A percentile compares a stretch with the other conserved stretches of the same genome.
Conservation (phyloP, 1,140 invertebrate species). For the Euwallacea similis region DNA sequence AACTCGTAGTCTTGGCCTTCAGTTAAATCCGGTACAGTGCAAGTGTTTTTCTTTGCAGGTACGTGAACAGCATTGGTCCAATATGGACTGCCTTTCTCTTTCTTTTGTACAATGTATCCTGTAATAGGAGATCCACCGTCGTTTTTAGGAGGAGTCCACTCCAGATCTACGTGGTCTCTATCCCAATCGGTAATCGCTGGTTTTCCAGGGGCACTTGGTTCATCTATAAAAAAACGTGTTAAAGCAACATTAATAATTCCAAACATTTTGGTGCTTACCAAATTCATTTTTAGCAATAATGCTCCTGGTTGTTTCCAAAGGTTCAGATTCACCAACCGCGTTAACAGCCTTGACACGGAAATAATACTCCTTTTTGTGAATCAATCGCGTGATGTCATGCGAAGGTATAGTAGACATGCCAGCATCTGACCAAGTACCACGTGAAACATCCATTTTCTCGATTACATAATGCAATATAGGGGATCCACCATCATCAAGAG, state of each 20-base stretch:
- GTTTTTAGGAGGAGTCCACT: slow-evolving; percentile 83
- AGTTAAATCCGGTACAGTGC: slow-evolving; percentile 82
- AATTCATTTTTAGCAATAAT: slow-evolving; percentile 94
- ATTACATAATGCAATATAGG: slow-evolving; percentile 95
- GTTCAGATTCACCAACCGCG: slow-evolving; percentile 91
- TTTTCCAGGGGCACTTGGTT: slow-evolving; percentile 88
- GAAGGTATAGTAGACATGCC: slow-evolving; percentile 82
- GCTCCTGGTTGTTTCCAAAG: slow-evolving; percentile 79
- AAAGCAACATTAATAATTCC: neutral
- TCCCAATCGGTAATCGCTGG: slow-evolving; percentile 90
- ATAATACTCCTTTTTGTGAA: slow-evolving; percentile 91
- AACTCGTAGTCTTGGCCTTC: slow-evolving; percentile 97
- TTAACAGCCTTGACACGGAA: slow-evolving; percentile 94
- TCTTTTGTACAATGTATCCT: slow-evolving; percentile 95
- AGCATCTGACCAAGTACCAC: slow-evolving; percentile 94
- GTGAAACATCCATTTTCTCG: slow-evolving; percentile 95
- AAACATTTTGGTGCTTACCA: slow-evolving; percentile 54
- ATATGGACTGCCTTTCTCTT: slow-evolving; percentile 88
- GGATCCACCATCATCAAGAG: slow-evolving; percentile 87
- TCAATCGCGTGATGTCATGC: slow-evolving; percentile 81
- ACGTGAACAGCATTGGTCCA: slow-evolving; percentile 89
- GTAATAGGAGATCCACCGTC: slow-evolving; percentile 91
- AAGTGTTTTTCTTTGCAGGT: slow-evolving; percentile 72
- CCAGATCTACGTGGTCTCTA: slow-evolving; percentile 87
- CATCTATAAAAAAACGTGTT: slow-evolving; percentile 62